Conservation (phyloP, 2,113 vertebrate species). For the Megaceryle maxima region DNA sequence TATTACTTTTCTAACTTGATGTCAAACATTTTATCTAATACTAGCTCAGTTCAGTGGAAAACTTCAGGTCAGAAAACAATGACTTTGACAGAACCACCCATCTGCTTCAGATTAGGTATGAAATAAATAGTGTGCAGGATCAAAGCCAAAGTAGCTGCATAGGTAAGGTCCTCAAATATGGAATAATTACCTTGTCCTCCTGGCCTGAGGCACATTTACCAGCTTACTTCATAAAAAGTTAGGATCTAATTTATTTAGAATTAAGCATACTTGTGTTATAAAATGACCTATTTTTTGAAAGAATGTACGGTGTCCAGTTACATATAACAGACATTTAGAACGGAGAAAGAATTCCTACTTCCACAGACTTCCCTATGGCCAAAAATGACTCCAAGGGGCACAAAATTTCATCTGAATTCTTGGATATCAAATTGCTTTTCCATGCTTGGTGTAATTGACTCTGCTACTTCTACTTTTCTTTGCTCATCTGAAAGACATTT, state of each 20-base stretch:
- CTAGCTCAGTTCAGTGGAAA: background rate
- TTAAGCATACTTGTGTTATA: background rate
- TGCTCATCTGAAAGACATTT: slow-evolving; percentile 22
- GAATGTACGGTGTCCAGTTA: background rate
- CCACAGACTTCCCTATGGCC: background rate
- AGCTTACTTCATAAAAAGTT: background rate
- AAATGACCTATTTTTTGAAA: background rate
- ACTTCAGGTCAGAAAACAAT: slow-evolving; percentile 15
- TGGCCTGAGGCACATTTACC: background rate
- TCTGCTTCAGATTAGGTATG: slow-evolving; percentile 20
- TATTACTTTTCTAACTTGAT: background rate
- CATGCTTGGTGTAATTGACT: background rate
- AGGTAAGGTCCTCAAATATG: background rate
- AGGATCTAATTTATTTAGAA: background rate
- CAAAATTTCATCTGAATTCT: background rate
- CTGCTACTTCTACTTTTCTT: background rate
- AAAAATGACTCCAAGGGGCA: background rate
- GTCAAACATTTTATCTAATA: background rate
- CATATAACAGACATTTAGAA: background rate
- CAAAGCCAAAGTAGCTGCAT: background rate
- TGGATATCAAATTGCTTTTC: slow-evolving; percentile 2
- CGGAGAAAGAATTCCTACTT: background rate
- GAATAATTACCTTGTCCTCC: background rate
- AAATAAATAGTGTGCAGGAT: background rate
- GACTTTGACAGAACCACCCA: background rate